Conservation (phyloP, 2,113 vertebrate genomes). For the Menura novaehollandiae region DNA sequence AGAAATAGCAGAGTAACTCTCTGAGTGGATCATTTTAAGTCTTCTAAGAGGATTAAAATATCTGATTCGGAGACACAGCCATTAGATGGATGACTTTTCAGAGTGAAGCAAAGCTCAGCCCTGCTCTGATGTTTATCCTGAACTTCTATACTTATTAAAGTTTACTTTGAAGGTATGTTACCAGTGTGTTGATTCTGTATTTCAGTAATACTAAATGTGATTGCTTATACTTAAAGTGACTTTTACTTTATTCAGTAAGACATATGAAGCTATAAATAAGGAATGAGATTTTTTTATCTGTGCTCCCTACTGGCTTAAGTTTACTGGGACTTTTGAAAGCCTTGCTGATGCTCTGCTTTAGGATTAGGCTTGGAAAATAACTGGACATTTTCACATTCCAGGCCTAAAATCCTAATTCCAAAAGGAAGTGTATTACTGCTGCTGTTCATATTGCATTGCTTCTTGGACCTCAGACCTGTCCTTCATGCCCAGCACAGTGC, state of each 20-base stretch:
- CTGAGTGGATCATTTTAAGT: constrained; percentile 29
- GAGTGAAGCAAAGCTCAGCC: neutral
- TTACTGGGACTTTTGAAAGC: neutral
- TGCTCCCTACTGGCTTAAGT: neutral
- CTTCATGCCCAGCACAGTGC: neutral
- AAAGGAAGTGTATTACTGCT: neutral
- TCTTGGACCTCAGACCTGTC: neutral
- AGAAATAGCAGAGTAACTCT: constrained; percentile 17
- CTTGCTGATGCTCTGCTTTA: neutral
- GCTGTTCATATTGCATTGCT: neutral
- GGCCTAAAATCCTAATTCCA: neutral
- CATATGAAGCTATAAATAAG: constrained; percentile 21
- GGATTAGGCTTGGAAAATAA: neutral
- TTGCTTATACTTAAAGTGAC: neutral
- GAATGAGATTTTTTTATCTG: neutral
- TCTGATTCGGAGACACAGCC: constrained; percentile 16
- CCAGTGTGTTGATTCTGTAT: neutral
- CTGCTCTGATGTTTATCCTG: constrained; percentile 14
- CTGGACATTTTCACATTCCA: neutral
- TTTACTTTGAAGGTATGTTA: constrained; percentile 11
- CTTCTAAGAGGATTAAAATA: constrained; percentile 60
- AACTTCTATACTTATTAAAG: neutral
- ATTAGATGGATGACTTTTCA: neutral
- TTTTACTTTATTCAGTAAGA: neutral
- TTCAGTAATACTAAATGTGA: neutral